Percentiles rank a stretch among this genome's conserved stretches.
phyloP scores from a whole-genome alignment of 1,140 invertebrate species.

The Pogonus chalceus region DNA sequence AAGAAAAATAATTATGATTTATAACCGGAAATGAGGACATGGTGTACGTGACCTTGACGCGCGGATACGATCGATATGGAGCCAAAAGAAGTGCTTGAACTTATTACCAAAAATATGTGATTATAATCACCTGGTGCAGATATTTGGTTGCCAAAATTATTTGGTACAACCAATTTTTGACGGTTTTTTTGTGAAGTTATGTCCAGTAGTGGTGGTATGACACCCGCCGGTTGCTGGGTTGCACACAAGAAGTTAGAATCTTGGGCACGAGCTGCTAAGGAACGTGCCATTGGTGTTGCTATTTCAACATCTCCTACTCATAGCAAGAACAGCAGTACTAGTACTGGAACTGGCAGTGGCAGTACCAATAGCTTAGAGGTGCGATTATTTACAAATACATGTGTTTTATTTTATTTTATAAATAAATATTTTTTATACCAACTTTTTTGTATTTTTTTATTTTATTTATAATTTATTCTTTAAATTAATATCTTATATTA shows the following conservation, averaged over 20 bases:
- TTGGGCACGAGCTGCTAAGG: conserved; percentile 57
- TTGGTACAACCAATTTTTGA: neutral
- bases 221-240: conserved; percentile 56
- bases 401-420: too few relatives aligned
- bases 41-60: too few relatives aligned
- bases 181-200: neutral
- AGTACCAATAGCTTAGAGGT: conserved; percentile 15
- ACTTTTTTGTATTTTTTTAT: too few relatives aligned
- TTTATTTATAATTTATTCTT: too few relatives aligned
- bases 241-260: conserved; percentile 58
- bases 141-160: neutral
- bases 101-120: neutral
- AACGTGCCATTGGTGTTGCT: conserved; percentile 44
- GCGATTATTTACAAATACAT: too few relatives aligned
- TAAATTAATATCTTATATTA: too few relatives aligned
- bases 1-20: neutral
- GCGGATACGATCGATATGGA: too few relatives aligned
- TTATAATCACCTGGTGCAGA: neutral
- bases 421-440: too few relatives aligned
- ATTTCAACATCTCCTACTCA: conserved; percentile 19
- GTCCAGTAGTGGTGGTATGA: conserved; percentile 37
- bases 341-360: conserved; percentile 22
- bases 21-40: too few relatives aligned
- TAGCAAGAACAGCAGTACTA: conserved; percentile 12
- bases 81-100: too few relatives aligned